Evolutionary conservation across 2,113 vertebrate genomes (phyloP), one percentile per base, ranked within the genome.

Genomic region (Rhea americana): DNA sequence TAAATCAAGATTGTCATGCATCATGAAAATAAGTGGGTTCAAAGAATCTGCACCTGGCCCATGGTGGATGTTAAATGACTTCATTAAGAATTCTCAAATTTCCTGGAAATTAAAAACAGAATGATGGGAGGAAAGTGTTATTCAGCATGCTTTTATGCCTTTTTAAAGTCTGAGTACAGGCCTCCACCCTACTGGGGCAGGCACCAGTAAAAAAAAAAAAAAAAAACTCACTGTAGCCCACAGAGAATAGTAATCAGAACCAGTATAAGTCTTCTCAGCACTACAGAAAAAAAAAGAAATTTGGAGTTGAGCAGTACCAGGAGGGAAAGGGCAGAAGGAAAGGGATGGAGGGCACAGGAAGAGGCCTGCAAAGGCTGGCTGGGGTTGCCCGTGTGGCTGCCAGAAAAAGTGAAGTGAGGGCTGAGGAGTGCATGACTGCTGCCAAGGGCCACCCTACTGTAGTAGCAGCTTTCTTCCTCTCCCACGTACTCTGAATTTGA

Each of bases 21-120:
- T 56, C 55, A 62, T 41, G 53, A 58, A 95, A 86, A 82, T 89
- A 94, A 93, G 22, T 82, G 53, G 53, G 84, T 78, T 73, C 85
- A 28, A 53, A 93, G 50, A 96, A 86, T 50, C 20, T 76, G 13
- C 91, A 87, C 66, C 48, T 70, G 48, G 86, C 58, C 70, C 16
- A 32, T 11, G 15, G 84, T 66, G 88, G 51, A 84, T 61, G 32
- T 43, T 91, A 91, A 78, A 86, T 58, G 37, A 76, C 61, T 85
- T 48, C 73, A 65, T 92, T 45, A 82, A 79, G 37, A 76, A 76
- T 53, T 91, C 62, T 84, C 39, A 76, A 83, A 55, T 8, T 30
- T 67, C 26, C 39, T 68, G 8, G 41, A 91, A 58, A 75, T 67
- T 80, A 74, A 80, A 73, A 85, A 56, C 25, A 70, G 75, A 86